A percentile compares a stretch with the other conserved stretches of the same genome.
Conservation (phyloP, 2,113 vertebrate species). For the Anhinga rufa region DNA sequence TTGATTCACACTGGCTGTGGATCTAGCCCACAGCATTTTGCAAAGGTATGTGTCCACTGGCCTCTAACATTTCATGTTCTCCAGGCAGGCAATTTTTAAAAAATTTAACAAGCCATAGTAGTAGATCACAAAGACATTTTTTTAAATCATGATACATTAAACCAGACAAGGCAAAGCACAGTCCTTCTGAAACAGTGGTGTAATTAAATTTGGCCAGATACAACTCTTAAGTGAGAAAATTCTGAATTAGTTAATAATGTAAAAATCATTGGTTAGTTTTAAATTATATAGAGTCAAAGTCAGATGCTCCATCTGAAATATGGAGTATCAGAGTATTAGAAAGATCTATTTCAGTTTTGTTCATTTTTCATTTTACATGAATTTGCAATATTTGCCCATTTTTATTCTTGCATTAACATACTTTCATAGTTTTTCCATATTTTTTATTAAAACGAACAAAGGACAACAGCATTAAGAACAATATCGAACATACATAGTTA, state of each 20-base stretch:
- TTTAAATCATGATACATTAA: not conserved
- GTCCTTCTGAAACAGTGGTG: not conserved
- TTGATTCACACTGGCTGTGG: not conserved
- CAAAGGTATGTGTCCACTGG: not conserved
- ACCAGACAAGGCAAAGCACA: not conserved
- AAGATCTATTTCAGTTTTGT: not conserved
- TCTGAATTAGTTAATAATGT: not conserved
- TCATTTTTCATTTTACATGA: not conserved
- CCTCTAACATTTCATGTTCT: not conserved
- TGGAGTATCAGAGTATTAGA: not conserved
- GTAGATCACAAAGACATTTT: not conserved
- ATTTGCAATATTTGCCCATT: not conserved
- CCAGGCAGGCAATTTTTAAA: not conserved
- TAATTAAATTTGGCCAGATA: not conserved
- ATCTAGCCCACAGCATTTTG: not conserved
- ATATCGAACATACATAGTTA: not conserved
- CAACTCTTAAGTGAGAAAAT: not conserved
- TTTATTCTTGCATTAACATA: not conserved
- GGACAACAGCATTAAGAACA: not conserved
- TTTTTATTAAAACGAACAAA: not conserved
- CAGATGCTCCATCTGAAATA: not conserved
- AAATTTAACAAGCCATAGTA: not conserved
- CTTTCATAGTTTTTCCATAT: not conserved
- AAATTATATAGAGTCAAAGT: not conserved
- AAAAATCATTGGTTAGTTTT: not conserved